Evolutionary conservation across 2,113 vertebrate genomes (phyloP), one percentile per base, ranked within the genome.

Genomic region (Protobothrops mucrosquamatus): DNA sequence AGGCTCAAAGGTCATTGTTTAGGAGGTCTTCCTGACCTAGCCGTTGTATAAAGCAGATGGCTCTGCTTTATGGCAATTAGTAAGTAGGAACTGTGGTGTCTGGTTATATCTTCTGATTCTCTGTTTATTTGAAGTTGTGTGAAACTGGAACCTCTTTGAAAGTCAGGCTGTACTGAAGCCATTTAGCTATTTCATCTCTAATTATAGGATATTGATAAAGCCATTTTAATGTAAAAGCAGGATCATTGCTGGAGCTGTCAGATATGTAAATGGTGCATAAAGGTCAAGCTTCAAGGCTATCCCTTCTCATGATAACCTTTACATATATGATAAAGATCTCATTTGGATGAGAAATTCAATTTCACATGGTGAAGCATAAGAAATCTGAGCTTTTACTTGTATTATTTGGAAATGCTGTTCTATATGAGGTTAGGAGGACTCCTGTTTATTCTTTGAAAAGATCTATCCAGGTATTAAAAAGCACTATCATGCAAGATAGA

Each of bases 111-210:
- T 97, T 96, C 96, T 97, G 96, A 97, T 97, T 97, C 94, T 96
- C 94, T 97, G 96, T 97, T 97, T 97, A 96, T 96, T 95, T 92
- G 94, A 97, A 97, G 94, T 96, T 97, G 96, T 92, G 94, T 95
- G 96, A 96, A 97, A 98, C 96, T 96, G 96, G 95, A 97, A 96
- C 94, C 93, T 95, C 97, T 97, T 97, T 97, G 96, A 97, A 97
- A 98, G 93, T 81, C 95, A 97, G 69, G 69, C 69, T 81, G 69
- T 39, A 81, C 74, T 96, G 97, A 98, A 97, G 95, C 94, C 94
- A 96, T 97, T 97, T 97, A 94, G 96, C 95, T 96, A 97, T 97
- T 97, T 98, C 96, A 96, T 96, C 97, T 97, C 96, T 97, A 98
- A 98, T 97, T 97, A 98, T 69, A 97, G 97, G 94, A 96, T 81